Base-by-base conservation (phyloP, 1,140 invertebrate genomes). In the Drosophila neocordata region DNA sequence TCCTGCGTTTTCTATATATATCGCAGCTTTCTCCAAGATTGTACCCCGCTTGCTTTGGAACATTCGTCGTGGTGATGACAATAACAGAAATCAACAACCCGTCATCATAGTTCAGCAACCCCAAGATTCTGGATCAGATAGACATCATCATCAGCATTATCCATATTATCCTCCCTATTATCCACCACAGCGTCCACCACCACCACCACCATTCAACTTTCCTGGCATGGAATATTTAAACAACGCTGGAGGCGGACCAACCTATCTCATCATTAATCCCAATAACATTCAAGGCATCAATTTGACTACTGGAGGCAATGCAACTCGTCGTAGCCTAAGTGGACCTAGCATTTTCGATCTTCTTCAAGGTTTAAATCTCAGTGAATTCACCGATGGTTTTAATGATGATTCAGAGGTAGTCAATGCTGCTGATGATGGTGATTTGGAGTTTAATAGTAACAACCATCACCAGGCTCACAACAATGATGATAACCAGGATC, bases 241-340 rank as follows among this genome's bases (percentile, higher is more conserved):
- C 13, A 11, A 15, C 1, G 13, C 4, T 1, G 65, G 22, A 1
- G 1, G 9, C 1, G 66, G 66, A 15, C 48, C 63, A 22, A 69
- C 76, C 6, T 68, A 65, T n/a, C 22, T 89, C 6, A 67, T 89
- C 12, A 41, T 89, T 15, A 89, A 89, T 34, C 85, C 85, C 4
- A 81, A 63, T 41, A 90, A 81, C 53, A 70, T 61, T 9, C 85
- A 88, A 52, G 66, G 67, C n/a, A 52, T 88, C 1, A 69, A 52
- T 37, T 20, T 68, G 52, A 34, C 67, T 15, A n/a, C 12, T 9
- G 9, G 53, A 6, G 24, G 20, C 52, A 22, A 59, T 37, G 35
- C 27, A 66, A 6, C 52, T 7, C 12, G 76, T 0, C 58, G 58
- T 8, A 60, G 65, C 3, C 37, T 37, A 11, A 20, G 52, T 13